These are phyloP conservation scores for Steromphala cineraria DNA, from an alignment of 2,888 invertebrate species.

Conservation along the genomic window DNA sequence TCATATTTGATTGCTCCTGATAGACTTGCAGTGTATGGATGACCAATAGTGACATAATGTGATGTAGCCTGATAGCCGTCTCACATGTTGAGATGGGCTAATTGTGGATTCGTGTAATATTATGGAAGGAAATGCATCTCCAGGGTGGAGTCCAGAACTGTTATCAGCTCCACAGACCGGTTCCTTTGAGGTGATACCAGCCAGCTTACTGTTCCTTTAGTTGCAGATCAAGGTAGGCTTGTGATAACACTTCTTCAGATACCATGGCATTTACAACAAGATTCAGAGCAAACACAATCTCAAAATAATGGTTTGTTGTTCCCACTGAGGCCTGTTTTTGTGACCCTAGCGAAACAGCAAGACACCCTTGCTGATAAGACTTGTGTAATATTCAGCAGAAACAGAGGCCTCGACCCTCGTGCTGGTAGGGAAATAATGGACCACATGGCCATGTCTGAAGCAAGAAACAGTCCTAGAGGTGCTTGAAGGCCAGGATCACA, in stretches of 20 bases:
- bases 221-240: background rate
- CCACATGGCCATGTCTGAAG: conserved; percentile 6
- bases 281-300: conserved; percentile 5
- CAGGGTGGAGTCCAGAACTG: background rate
- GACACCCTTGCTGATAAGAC: conserved; percentile 6
- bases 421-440: background rate
- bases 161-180: background rate
- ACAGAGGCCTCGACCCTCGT: background rate
- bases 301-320: conserved; percentile 16
- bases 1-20: background rate
- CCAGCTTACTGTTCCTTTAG: background rate
- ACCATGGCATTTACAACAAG: background rate
- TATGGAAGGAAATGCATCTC: background rate
- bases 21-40: background rate
- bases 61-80: background rate
- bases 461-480: conserved; percentile 14
- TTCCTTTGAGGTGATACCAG: background rate
- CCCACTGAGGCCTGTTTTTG: background rate
- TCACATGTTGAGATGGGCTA: background rate
- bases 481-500: conserved; percentile 1
- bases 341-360: background rate
- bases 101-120: background rate
- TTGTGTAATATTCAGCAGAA: background rate
- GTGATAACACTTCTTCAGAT: background rate
- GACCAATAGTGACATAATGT: background rate